A percentile compares a stretch with the other conserved stretches of the same genome.
Conservation (phyloP, 2,113 vertebrate species). For the Verasper variegatus region DNA sequence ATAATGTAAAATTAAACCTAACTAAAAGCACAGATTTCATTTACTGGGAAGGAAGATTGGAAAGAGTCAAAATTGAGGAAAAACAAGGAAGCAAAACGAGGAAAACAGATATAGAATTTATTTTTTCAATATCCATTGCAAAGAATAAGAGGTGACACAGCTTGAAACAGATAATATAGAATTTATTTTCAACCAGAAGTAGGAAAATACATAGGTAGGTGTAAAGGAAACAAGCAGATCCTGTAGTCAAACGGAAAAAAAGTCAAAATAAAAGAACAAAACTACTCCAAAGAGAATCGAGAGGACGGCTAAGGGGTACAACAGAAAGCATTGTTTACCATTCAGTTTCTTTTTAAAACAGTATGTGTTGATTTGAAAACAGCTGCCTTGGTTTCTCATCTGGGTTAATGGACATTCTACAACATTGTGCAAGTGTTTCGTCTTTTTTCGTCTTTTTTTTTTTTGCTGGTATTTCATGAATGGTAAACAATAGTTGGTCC, state of each 20-base stretch:
- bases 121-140: slow-evolving; percentile 72
- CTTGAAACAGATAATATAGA: slow-evolving; percentile 96
- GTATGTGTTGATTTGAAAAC: slow-evolving; percentile 93
- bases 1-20: background rate
- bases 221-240: slow-evolving; percentile 97
- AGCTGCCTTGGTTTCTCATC: slow-evolving; percentile 90
- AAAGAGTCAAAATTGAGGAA: background rate
- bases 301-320: slow-evolving; percentile 90
- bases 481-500: slow-evolving; percentile 99
- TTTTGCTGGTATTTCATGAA: slow-evolving; percentile 96
- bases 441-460: slow-evolving; percentile 35
- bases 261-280: slow-evolving; percentile 54
- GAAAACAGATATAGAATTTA: slow-evolving; percentile 81
- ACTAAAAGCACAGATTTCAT: background rate
- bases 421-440: slow-evolving; percentile 95
- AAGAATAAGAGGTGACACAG: slow-evolving; percentile 89
- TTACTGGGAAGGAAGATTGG: background rate
- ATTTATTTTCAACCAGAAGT: slow-evolving; percentile 99
- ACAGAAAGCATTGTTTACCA: slow-evolving; percentile 96
- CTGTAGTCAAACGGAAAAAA: slow-evolving; percentile 90
- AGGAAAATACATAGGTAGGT: slow-evolving; percentile 97
- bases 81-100: slow-evolving; percentile 31
- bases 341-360: slow-evolving; percentile 88
- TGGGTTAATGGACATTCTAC: slow-evolving; percentile 90
- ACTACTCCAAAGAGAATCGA: slow-evolving; percentile 94